A percentile compares a stretch with the other conserved stretches of the same genome.
phyloP scores from a whole-genome alignment of 2,113 vertebrate species.

The Melanotaenia duboulayi region DNA sequence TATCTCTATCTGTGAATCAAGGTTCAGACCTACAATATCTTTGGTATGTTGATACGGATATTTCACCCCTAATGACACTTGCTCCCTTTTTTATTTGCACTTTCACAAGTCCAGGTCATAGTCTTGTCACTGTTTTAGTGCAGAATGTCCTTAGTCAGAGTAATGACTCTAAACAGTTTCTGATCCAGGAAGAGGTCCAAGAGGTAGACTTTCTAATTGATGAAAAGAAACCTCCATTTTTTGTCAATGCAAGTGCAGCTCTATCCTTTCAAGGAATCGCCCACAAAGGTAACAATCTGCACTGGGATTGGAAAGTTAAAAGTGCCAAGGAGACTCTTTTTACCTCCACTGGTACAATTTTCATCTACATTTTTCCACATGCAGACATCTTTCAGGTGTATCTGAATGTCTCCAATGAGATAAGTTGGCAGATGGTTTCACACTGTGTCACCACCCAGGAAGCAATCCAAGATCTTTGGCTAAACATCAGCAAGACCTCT shows the following conservation, averaged over 20 bases:
- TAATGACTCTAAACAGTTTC: conserved; percentile 66
- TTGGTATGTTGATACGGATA: conserved; percentile 68
- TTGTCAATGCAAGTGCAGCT: conserved; percentile 44
- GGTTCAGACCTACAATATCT: conserved; percentile 80
- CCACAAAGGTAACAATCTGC: conserved; percentile 67
- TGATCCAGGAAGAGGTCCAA: conserved; percentile 76
- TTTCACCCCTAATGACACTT: conserved; percentile 39
- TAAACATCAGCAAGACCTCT: conserved; percentile 57
- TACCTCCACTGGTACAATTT: conserved; percentile 38
- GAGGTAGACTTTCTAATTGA: conserved; percentile 71
- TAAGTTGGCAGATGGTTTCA: conserved; percentile 76
- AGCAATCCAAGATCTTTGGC: conserved; percentile 65
- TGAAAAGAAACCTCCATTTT: conserved; percentile 59
- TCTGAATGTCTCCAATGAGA: conserved; percentile 80
- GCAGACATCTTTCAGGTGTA: conserved; percentile 70
- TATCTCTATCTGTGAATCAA: conserved; percentile 66
- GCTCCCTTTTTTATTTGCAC: conserved; percentile 67
- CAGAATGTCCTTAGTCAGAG: conserved; percentile 73
- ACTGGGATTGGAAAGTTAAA: conserved; percentile 78
- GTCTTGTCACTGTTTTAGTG: conserved; percentile 71
- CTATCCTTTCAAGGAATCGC: conserved; percentile 59
- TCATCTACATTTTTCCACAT: conserved; percentile 64
- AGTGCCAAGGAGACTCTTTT: neutral
- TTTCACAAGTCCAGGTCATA: conserved; percentile 65
- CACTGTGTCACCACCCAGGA: conserved; percentile 75